Base-by-base conservation (phyloP, 1,140 invertebrate genomes). In the Melanaphis sacchari region DNA sequence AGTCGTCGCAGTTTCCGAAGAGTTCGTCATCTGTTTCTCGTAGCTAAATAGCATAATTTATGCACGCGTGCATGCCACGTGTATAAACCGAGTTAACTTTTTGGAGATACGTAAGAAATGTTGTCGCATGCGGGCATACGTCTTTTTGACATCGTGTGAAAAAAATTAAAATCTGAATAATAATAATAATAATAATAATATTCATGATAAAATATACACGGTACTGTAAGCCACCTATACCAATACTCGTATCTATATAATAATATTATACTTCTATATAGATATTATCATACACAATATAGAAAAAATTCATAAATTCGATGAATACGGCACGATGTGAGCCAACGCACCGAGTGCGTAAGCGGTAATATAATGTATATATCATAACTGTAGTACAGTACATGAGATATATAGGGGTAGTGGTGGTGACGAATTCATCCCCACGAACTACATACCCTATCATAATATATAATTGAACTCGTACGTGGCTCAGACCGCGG, bases 391-490 rank as follows among this genome's bases (percentile, higher is more conserved):
- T 66, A 43, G 40, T 38, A 38, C 11, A 40, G 38, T 38, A 40
- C 40, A 31, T 2, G 8, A 85, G 26, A 2, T 21, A 7, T 21
- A 1, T 46, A 49, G 31, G 85, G 41, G n/a, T n/a, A 22, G 88
- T 38, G 36, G 38, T 4, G 7, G 8, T 38, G 49, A 89, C 46
- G 36, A 38, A 38, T 54, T 38, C 22, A 8, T 11, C n/a, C 49
- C 31, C 59, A 15, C n/a, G 18, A 76, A 76, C 59, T 18, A 2
- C 59, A n/a, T 76, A n/a, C n/a, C 59, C 59, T 5, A 76, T 76
- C 59, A 76, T 76, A 76, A 89, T 89, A 89, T 89, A 49, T 92
- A 92, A 92, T 92, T 92, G 76, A 49, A 92, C 59, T 84, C 43
- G 43, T 92, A 92, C 91, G 91, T 92, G 66, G 43, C 49, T 46